phyloP scores from a whole-genome alignment of 2,113 vertebrate genomes.

The Oreochromis spilurus region DNA sequence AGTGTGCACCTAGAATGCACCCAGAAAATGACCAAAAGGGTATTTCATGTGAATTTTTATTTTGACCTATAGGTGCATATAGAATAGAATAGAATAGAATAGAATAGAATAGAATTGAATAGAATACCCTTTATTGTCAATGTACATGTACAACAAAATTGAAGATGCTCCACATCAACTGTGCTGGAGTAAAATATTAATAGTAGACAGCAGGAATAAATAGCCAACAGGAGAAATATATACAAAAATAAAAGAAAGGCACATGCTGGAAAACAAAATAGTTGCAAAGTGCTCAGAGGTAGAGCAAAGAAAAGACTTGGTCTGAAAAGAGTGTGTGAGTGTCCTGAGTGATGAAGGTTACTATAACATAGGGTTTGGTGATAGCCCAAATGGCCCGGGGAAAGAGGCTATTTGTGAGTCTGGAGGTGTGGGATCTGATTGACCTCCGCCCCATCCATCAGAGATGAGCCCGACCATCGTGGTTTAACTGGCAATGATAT shows the following conservation, averaged over 20 bases:
- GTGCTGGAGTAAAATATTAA: not conserved
- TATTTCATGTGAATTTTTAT: not conserved
- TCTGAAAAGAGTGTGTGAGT: not conserved
- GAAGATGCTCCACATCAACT: not conserved
- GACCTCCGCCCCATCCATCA: not conserved
- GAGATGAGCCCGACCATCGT: not conserved
- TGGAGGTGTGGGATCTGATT: not conserved
- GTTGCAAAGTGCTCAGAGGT: not conserved
- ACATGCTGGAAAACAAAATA: not conserved
- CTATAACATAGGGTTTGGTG: not conserved
- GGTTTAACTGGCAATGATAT: not conserved
- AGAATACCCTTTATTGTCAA: rapidly evolving
- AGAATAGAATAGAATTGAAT: not conserved
- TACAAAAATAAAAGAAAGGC: not conserved
- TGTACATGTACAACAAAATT: not conserved
- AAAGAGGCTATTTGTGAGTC: not conserved
- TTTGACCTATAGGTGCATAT: not conserved
- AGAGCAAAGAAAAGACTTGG: not conserved
- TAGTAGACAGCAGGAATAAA: not conserved
- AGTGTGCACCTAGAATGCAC: not conserved
- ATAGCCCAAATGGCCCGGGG: not conserved
- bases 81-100: not conserved
- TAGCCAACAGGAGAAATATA: not conserved
- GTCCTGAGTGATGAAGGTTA: not conserved
- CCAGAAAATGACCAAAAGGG: not conserved